Evolutionary conservation across 1,140 invertebrate species (phyloP).

Genomic region (Pygmarrhopalites habei): DNA sequence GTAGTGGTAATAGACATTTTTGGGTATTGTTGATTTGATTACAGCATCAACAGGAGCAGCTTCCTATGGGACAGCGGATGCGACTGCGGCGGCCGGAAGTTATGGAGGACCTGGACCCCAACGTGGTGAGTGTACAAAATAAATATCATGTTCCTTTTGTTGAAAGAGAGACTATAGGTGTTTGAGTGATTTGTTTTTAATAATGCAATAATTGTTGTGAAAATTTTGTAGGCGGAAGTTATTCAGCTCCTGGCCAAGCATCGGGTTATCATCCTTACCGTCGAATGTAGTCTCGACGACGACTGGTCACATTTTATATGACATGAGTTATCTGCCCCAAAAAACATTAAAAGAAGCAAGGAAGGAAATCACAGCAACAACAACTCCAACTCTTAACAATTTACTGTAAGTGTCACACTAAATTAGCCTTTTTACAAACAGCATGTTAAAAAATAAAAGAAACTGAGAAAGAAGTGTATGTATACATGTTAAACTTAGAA

Average conservation of each 20-base stretch:
- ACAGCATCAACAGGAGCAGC: slow-evolving; percentile 40
- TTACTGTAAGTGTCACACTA: no score
- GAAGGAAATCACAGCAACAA: background rate
- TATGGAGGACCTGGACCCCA: slow-evolving; percentile 42
- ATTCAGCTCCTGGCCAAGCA: slow-evolving; percentile 40
- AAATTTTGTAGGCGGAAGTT: slow-evolving; percentile 35
- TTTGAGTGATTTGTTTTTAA: no score
- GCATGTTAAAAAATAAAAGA: background rate
- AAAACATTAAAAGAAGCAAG: background rate
- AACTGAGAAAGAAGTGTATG: no score
- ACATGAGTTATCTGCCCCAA: no score
- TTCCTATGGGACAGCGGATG: slow-evolving; percentile 45
- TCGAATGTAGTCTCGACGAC: slow-evolving; percentile 38
- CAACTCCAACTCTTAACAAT: background rate
- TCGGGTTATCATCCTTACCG: slow-evolving; percentile 44
- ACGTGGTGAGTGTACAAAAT: background rate
- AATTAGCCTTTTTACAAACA: background rate
- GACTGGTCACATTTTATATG: background rate
- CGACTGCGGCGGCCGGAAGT: slow-evolving; percentile 40
- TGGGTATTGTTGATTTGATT: slow-evolving; percentile 18
- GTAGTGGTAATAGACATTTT: background rate
- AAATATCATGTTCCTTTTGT: no score
- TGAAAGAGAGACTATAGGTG: no score
- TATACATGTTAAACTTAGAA: no score
- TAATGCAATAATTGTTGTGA: no score